Base-by-base conservation (phyloP, 2,797 vertebrate species). In the Delichon dasypus region DNA sequence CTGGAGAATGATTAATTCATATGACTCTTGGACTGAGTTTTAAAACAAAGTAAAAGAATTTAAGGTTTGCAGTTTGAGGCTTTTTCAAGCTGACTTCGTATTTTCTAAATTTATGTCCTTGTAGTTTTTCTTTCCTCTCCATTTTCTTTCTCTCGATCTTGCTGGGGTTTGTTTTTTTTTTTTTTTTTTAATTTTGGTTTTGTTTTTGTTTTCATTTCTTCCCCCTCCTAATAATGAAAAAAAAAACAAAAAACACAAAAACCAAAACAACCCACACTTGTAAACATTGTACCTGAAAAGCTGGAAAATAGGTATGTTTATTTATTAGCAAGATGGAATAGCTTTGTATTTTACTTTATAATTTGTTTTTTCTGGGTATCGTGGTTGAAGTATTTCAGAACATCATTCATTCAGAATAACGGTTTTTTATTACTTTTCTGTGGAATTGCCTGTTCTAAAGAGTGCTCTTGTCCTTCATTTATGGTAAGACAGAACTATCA, bases 201-300 rank as follows among this genome's bases (percentile, higher is more conserved):
- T 32, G 17, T 7, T 32, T 20, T 57, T 57, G 44, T 20, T 45
- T 45, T 45, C 11, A 21, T 60, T 19, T 7, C 34, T 38, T 38
- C 38, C 38, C 38, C 6, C 2, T 13, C 7, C 13, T 55, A 5
- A 36, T 67, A 45, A 0, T 38, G 23, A 10, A 8, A 16, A 27
- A 57, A 25, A 22, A 23, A 58, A 25, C 22, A 26, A n/a, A n/a
- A n/a, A n/a, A n/a, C n/a, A n/a, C n/a, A 57, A 25, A 22, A 23
- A 58, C 16, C 22, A 26, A 7, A 3, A 0, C 5, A 3, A 0
- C 5, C 10, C 13, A 48, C 11, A 13, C 14, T 62, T 40, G 1
- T 47, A 57, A 89, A 47, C 29, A 53, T 51, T 27, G 9, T 32
- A 19, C 15, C 16, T 2, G 2, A 66, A 87, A 55, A 22, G 42